Evolutionary conservation across 2,797 vertebrate genomes (phyloP).

Genomic region (Semaprochilodus insignis): DNA sequence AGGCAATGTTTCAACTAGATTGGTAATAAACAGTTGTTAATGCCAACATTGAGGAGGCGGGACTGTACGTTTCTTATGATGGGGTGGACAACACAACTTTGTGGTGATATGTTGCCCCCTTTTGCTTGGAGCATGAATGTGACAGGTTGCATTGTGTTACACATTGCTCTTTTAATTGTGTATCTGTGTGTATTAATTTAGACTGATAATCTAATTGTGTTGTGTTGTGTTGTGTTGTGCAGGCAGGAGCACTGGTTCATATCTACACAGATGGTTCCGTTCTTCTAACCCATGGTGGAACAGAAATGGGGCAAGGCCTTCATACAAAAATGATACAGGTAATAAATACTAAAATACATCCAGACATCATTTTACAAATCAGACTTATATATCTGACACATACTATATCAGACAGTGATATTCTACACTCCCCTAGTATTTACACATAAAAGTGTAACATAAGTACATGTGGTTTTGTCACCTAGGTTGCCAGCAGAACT

Average conservation of each 20-base stretch:
- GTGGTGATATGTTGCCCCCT: too few relatives aligned
- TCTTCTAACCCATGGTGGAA: slow-evolving; percentile 91
- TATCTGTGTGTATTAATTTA: neutral
- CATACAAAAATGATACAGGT: slow-evolving; percentile 93
- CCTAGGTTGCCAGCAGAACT: slow-evolving; percentile 88
- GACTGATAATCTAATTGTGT: neutral
- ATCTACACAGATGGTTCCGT: slow-evolving; percentile 96
- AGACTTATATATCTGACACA: too few relatives aligned
- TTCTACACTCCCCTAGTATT: neutral
- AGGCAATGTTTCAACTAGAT: too few relatives aligned
- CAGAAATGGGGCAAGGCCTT: slow-evolving; percentile 97
- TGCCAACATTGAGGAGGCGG: too few relatives aligned
- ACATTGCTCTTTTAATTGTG: neutral
- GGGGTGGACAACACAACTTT: too few relatives aligned
- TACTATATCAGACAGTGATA: too few relatives aligned
- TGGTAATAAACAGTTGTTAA: too few relatives aligned
- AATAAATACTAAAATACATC: neutral
- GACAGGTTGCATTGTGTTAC: too few relatives aligned
- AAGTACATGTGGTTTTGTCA: slow-evolving; percentile 2
- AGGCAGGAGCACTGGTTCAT: slow-evolving; percentile 92
- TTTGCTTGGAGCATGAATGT: too few relatives aligned
- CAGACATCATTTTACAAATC: neutral
- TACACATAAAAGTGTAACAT: neutral
- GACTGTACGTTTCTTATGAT: too few relatives aligned
- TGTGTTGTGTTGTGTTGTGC: slow-evolving; percentile 22